phyloP scores from a whole-genome alignment of 2,797 vertebrate species.

The Babyrousa celebensis region DNA sequence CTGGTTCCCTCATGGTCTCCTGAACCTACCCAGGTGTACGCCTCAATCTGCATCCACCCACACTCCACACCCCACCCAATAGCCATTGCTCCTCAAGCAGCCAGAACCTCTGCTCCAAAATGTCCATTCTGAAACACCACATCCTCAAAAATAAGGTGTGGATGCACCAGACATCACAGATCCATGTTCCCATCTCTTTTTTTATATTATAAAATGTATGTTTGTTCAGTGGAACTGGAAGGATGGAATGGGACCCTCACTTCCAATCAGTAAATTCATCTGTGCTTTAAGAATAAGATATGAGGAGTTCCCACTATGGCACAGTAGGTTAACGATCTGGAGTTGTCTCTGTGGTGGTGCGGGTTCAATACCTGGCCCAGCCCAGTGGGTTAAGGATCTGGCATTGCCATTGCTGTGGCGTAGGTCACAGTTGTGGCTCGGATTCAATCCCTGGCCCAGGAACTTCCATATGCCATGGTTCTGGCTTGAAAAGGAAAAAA shows the following conservation, averaged over 20 bases:
- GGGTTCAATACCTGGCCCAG: too few species aligned
- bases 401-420: too few species aligned
- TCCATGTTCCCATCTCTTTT: too few species aligned
- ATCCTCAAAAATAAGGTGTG: rapidly evolving
- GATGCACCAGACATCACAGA: not conserved
- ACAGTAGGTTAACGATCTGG: too few species aligned
- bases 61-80: not conserved
- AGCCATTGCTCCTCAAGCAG: not conserved
- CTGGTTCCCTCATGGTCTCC: rapidly evolving
- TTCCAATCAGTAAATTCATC: not conserved
- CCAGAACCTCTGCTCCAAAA: not conserved
- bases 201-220: not conserved
- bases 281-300: not conserved
- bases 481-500: too few species aligned
- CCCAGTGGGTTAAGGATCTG: too few species aligned
- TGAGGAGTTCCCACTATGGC: too few species aligned
- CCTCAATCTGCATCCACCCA: not conserved
- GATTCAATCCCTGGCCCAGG: too few species aligned
- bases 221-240: not conserved
- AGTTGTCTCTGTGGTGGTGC: too few species aligned
- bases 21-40: not conserved
- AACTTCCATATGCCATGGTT: too few species aligned
- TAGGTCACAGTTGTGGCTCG: too few species aligned
- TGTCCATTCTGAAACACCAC: not conserved
- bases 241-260: not conserved